These are phyloP conservation scores for Alca torda DNA, from an alignment of 2,797 vertebrate genomes.

Conservation along the genomic window DNA sequence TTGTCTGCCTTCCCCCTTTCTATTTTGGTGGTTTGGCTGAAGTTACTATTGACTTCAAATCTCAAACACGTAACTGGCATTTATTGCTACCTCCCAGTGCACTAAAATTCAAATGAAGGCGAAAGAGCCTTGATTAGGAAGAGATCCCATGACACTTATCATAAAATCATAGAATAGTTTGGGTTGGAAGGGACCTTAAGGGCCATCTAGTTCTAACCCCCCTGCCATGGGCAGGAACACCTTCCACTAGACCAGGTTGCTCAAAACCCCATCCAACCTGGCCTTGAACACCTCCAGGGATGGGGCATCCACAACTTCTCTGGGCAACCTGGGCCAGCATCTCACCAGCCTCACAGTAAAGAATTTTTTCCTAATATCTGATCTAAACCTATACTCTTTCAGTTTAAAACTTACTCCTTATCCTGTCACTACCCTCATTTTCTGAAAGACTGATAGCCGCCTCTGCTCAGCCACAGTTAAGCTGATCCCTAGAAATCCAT, in stretches of 20 bases:
- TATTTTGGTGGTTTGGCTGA: background rate
- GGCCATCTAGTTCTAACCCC: background rate
- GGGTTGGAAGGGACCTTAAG: background rate
- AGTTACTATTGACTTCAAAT: background rate
- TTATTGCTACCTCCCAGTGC: background rate
- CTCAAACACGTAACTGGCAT: background rate
- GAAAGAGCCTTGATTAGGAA: background rate
- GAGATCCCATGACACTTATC: background rate
- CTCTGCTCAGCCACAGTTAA: background rate
- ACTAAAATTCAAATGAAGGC: background rate
- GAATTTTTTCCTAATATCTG: background rate
- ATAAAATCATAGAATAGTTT: background rate
- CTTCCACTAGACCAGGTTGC: background rate
- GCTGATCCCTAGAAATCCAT: background rate
- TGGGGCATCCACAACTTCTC: background rate
- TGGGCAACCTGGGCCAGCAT: background rate
- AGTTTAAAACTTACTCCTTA: background rate
- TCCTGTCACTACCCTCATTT: background rate
- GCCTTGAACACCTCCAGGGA: background rate
- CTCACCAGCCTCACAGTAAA: accelerated
- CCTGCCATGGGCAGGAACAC: no score
- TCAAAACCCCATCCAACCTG: background rate
- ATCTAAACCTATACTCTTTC: background rate
- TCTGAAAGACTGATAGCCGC: background rate
- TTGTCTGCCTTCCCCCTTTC: background rate